phyloP scores from a whole-genome alignment of 2,888 invertebrate genomes.

The Apodemia zela region DNA sequence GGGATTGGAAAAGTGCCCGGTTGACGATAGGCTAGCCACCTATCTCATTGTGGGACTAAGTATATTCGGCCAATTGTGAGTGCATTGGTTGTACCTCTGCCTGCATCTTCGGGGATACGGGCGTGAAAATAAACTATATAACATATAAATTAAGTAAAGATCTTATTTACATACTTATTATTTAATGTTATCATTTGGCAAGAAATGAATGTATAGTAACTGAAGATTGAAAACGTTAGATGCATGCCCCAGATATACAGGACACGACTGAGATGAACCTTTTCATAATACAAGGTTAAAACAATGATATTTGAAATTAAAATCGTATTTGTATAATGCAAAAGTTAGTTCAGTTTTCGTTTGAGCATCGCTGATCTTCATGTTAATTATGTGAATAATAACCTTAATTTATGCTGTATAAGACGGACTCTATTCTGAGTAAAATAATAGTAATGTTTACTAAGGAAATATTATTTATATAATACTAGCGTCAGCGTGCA shows the following conservation, averaged over 20 bases:
- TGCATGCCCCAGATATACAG: constrained; percentile 36
- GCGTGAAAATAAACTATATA: too few species aligned
- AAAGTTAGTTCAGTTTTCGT: constrained; percentile 30
- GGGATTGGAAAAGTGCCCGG: too few species aligned
- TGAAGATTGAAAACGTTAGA: constrained; percentile 31
- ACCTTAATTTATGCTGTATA: background rate
- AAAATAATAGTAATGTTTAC: background rate
- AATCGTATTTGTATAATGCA: constrained; percentile 36
- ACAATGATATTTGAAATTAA: constrained; percentile 54
- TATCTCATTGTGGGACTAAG: too few species aligned
- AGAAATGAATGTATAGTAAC: background rate
- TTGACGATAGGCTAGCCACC: too few species aligned
- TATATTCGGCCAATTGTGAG: too few species aligned
- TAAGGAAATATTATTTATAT: background rate
- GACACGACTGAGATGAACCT: constrained; percentile 42
- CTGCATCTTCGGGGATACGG: too few species aligned
- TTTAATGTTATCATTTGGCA: too few species aligned
- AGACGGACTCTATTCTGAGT: background rate
- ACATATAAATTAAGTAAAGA: too few species aligned
- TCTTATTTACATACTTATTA: too few species aligned
- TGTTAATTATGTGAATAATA: constrained; percentile 23
- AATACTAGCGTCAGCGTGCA: too few species aligned
- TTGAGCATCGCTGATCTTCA: constrained; percentile 30
- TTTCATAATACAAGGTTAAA: constrained; percentile 43
- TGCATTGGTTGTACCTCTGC: too few species aligned